Conservation (phyloP, 2,888 invertebrate species). For the Pachydiplax longipennis region DNA sequence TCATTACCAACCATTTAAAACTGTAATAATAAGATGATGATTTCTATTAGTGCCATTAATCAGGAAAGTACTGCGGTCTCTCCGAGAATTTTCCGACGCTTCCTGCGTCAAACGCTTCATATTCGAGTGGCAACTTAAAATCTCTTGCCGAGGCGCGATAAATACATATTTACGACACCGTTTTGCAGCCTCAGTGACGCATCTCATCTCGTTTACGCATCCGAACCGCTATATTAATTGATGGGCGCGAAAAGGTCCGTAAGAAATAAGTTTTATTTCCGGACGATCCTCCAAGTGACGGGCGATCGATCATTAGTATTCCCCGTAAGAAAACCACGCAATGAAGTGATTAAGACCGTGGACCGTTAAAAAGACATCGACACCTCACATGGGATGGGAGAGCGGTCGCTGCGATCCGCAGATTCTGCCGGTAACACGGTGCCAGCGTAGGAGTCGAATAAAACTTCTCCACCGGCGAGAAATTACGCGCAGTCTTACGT, state of each 20-base stretch:
- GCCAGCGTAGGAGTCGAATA: not conserved
- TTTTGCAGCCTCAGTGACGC: not conserved
- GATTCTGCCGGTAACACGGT: not conserved
- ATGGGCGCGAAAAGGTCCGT: not conserved
- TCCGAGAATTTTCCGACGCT: too few relatives aligned
- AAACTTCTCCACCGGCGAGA: not conserved
- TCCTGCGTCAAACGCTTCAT: too few relatives aligned
- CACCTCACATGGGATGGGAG: not conserved
- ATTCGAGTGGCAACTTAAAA: not conserved
- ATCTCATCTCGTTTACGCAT: not conserved
- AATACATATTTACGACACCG: not conserved
- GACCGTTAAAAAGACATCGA: not conserved
- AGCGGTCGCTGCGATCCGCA: not conserved
- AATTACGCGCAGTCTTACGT: constrained; percentile 5
- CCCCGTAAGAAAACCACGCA: not conserved
- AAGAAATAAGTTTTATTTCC: not conserved
- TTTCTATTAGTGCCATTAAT: too few relatives aligned
- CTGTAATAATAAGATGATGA: too few relatives aligned
- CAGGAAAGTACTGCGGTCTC: too few relatives aligned
- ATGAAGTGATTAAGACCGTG: not conserved
- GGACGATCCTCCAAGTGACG: not conserved
- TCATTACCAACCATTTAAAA: too few relatives aligned
- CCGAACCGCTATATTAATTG: not conserved
- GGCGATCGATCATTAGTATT: not conserved
- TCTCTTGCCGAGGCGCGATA: not conserved